Evolutionary conservation across 2,113 vertebrate genomes (phyloP), one percentile per base, ranked within the genome.

Genomic region (Lepus americanus): DNA sequence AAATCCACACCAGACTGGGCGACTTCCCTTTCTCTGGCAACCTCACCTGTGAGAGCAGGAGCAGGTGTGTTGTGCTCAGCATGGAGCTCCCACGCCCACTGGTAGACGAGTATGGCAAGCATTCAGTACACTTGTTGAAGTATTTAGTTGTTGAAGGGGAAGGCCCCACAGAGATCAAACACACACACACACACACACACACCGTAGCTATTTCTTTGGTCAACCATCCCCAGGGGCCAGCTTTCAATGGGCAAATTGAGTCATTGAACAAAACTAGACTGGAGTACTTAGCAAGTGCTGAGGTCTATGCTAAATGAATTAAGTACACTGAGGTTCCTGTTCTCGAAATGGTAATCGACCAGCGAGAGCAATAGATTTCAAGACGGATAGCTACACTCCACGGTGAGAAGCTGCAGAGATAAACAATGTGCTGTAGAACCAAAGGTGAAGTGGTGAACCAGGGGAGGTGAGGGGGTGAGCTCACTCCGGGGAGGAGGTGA

Each of bases 261-360:
- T 93, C 63, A 73, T 78, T 90, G 64, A 70, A 87, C 67, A 82
- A 85, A 85, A 74, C 20, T 33, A 83, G 51, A 55, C 69, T 78
- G 69, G 31, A 85, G 4, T 25, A 82, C 39, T 76, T 59, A 59
- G 19, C n/a, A 73, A 86, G 55, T 67, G 12, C 86, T 67, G 94
- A 77, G 55, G 81, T 77, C 55, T 86, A 19, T 49, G 13, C 59
- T 90, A 89, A 94, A 70, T 79, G 86, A 63, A 89, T 39, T 85
- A 94, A 93, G 70, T 44, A 81, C 92, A 90, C 36, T 70, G 59
- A 19, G 19, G 22, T 64, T 89, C 51, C 51, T 51, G 49, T 59
- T 70, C 84, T 83, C 76, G 55, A 74, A 90, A 90, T 76, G 16
- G 89, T 83, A 92, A 91, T 61, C 93, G 64, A 67, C 61, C 83